Evolutionary conservation across 2,888 invertebrate genomes (phyloP).

Genomic region (Taenaris catops): DNA sequence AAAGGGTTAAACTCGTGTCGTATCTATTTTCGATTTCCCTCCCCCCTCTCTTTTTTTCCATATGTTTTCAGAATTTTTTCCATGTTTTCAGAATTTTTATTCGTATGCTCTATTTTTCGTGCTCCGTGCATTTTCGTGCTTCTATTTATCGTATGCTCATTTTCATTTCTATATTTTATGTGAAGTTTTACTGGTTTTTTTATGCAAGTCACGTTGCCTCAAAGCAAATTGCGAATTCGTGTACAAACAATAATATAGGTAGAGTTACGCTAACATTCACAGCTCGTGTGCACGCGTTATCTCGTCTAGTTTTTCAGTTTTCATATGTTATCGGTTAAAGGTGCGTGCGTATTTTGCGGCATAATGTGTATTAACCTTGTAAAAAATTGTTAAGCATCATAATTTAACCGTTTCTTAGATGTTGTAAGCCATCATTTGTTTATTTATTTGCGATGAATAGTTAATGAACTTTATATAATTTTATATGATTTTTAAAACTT

Average conservation of each 20-base stretch:
- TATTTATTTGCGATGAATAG: too few species aligned
- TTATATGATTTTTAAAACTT: too few species aligned
- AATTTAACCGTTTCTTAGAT: too few species aligned
- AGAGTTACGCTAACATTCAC: neutral
- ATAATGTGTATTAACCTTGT: neutral
- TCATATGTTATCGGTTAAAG: neutral
- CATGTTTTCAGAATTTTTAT: too few species aligned
- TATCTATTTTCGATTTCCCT: too few species aligned
- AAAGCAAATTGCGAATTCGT: neutral
- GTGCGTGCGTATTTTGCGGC: neutral
- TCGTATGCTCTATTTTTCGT: too few species aligned
- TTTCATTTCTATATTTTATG: neutral
- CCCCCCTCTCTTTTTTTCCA: neutral
- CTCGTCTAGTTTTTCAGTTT: slow-evolving; percentile 7
- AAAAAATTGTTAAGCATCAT: too few species aligned
- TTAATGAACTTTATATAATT: too few species aligned
- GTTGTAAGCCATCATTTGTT: too few species aligned
- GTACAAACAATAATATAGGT: slow-evolving; percentile 1
- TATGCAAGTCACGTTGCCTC: too few species aligned
- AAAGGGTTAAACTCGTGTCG: too few species aligned
- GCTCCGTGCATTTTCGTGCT: neutral
- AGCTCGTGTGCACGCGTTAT: slow-evolving; percentile 1
- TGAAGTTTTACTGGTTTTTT: neutral
- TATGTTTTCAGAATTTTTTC: neutral
- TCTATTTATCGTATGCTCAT: neutral